These are phyloP conservation scores for Isaurus tuberculatus DNA, from an alignment of 92 coral and sea anemone species.

Conservation along the genomic window DNA sequence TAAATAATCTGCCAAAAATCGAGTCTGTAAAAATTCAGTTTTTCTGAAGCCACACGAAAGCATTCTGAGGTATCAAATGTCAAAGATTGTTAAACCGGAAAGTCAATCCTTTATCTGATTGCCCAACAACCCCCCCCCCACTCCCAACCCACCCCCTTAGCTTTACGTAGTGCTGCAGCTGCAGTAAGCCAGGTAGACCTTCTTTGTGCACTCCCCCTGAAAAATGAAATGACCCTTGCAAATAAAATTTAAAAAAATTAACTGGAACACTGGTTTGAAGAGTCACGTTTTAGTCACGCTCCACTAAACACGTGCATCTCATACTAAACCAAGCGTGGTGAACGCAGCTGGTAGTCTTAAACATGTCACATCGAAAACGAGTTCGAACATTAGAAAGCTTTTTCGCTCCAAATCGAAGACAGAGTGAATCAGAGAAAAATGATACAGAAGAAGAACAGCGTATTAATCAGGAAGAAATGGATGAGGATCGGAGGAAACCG, in stretches of 20 bases:
- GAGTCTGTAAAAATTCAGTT: no score
- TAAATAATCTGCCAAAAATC: no score
- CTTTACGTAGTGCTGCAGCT: conserved; percentile 19
- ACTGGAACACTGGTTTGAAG: conserved; percentile 9
- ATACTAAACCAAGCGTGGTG: conserved; percentile 45
- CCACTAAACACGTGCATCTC: conserved; percentile 13
- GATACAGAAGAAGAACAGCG: conserved; percentile 51
- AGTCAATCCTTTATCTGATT: no score
- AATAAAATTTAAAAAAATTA: background rate
- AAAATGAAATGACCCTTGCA: background rate
- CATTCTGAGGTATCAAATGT: no score
- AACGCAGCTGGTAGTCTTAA: conserved; percentile 30
- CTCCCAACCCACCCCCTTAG: background rate
- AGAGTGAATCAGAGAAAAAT: conserved; percentile 30
- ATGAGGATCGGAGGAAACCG: conserved; percentile 36
- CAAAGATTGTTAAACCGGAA: no score
- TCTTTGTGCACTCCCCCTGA: conserved; percentile 15
- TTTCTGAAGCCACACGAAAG: no score
- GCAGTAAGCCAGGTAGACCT: conserved; percentile 36
- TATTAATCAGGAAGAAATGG: conserved; percentile 36
- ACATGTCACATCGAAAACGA: conserved; percentile 50
- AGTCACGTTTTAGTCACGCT: conserved; percentile 31
- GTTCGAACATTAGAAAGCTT: background rate
- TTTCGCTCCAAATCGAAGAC: no score
- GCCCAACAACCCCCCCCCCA: no score